A percentile compares a stretch with the other conserved stretches of the same genome.
Conservation (phyloP, 2,113 vertebrate genomes). For the Chaetodon auriga region DNA sequence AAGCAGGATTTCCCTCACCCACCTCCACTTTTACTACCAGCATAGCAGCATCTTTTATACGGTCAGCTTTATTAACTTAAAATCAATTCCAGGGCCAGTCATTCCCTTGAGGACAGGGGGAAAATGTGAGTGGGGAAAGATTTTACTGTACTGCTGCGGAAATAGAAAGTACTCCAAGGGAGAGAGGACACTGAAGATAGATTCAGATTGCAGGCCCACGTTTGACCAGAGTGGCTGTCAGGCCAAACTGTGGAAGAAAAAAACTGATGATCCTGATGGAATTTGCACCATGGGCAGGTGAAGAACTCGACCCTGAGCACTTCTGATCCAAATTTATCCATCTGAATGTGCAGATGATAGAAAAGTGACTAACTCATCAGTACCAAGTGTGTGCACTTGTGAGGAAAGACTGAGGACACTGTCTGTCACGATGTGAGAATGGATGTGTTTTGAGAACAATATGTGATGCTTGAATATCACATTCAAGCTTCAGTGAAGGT, state of each 20-base stretch:
- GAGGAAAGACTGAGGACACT: background rate
- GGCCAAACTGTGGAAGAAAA: background rate
- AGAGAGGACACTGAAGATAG: conserved; percentile 8
- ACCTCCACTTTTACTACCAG: conserved; percentile 23
- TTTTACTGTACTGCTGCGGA: conserved; percentile 21
- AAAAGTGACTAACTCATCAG: background rate
- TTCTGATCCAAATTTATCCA: background rate
- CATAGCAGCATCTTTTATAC: conserved; percentile 17
- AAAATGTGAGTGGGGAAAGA: conserved; percentile 7
- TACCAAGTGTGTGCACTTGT: background rate
- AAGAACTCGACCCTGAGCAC: background rate
- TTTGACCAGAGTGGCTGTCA: background rate
- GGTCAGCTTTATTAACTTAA: conserved; percentile 47
- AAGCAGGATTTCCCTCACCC: conserved; percentile 17
- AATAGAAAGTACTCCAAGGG: conserved; percentile 25
- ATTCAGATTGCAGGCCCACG: background rate
- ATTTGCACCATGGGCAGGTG: background rate
- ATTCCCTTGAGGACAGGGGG: conserved; percentile 18
- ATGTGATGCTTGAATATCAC: conserved; percentile 19
- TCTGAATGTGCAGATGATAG: background rate
- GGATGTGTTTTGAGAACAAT: conserved; percentile 4
- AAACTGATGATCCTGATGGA: background rate
- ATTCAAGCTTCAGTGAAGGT: conserved; percentile 36
- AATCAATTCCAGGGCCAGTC: conserved; percentile 26
- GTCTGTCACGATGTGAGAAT: background rate